These are phyloP conservation scores for Temnothorax longispinosus DNA, from an alignment of 1,140 invertebrate species.

Conservation along the genomic window DNA sequence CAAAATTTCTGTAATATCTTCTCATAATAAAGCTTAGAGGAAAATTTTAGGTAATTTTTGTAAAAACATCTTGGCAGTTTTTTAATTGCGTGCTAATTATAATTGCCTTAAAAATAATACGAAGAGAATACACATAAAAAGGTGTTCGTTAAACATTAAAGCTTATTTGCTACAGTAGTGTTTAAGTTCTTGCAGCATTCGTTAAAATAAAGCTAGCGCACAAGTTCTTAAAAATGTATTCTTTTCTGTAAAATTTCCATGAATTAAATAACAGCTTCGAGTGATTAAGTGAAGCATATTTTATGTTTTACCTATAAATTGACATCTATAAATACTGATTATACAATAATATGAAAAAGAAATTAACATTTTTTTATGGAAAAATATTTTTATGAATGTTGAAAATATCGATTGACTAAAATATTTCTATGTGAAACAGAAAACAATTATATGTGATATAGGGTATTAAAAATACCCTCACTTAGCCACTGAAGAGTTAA, in stretches of 20 bases:
- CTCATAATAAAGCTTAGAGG: neutral
- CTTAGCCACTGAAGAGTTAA: conserved; percentile 37
- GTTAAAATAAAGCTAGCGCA: neutral
- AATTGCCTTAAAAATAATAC: neutral
- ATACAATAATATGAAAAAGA: neutral
- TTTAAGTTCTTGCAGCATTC: neutral
- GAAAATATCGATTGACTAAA: neutral
- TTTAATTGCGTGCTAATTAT: conserved; percentile 5
- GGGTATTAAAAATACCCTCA: conserved; percentile 15
- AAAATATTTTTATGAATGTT: neutral
- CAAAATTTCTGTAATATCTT: neutral
- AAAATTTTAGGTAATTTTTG: neutral
- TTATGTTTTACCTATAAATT: neutral
- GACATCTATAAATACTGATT: neutral
- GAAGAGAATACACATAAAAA: neutral
- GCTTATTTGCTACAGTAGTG: neutral
- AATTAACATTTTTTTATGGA: neutral
- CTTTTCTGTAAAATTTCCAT: neutral
- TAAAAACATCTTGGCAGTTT: neutral
- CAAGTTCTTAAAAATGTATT: neutral
- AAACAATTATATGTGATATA: conserved; percentile 8
- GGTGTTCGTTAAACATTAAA: neutral
- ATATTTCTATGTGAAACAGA: neutral
- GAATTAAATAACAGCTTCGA: neutral
- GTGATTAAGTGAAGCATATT: neutral